phyloP scores from a whole-genome alignment of 2,113 vertebrate genomes.

The Odocoileus hemionus region DNA sequence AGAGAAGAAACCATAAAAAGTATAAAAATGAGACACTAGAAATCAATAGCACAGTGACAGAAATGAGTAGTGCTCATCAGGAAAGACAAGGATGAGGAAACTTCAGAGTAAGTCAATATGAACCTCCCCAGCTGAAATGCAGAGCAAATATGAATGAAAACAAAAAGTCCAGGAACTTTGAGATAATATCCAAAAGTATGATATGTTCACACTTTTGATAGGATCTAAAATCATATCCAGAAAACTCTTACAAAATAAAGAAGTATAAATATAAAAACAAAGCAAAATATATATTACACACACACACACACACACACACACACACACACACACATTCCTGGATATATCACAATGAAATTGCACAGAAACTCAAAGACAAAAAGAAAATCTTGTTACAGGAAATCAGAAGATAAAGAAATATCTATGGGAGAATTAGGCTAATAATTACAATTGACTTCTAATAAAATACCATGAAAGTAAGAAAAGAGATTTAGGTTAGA shows the following conservation, averaged over 20 bases:
- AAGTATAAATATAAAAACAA: background rate
- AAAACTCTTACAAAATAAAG: background rate
- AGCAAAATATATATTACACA: background rate
- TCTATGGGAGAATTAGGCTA: background rate
- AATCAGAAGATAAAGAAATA: background rate
- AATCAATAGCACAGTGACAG: background rate
- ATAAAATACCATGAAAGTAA: background rate
- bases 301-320: background rate
- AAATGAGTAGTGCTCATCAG: background rate
- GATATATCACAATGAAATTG: background rate
- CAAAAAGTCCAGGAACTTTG: background rate
- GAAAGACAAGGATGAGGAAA: background rate
- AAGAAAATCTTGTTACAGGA: background rate
- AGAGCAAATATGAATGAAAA: background rate
- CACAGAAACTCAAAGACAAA: background rate
- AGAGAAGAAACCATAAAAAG: background rate
- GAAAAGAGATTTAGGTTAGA: background rate
- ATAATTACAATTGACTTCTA: background rate
- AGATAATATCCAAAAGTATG: background rate
- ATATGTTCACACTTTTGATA: background rate
- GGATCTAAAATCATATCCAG: background rate
- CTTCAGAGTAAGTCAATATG: background rate
- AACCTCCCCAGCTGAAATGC: background rate
- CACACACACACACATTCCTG: fast-evolving
- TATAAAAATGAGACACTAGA: background rate